Evolutionary conservation across 2,113 vertebrate species (phyloP).

Genomic region (Mirounga angustirostris): DNA sequence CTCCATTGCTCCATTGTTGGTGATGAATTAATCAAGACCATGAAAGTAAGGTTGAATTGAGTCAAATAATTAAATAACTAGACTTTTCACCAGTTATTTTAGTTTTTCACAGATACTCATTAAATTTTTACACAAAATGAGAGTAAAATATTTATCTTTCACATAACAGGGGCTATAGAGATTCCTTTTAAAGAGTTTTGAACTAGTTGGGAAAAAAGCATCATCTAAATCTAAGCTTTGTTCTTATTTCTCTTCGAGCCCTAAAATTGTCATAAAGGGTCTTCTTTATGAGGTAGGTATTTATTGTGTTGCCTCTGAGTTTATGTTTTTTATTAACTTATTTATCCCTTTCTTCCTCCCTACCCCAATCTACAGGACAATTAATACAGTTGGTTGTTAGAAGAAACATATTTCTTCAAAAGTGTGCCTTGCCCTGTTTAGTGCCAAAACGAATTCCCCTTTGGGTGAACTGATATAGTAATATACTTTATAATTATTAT

Average conservation of each 20-base stretch:
- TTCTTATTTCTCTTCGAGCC: not conserved
- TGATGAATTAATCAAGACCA: not conserved
- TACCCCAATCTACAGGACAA: not conserved
- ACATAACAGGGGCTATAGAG: not conserved
- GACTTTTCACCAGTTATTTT: not conserved
- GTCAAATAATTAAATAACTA: slow-evolving; percentile 12
- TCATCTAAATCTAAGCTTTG: not conserved
- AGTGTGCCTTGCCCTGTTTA: not conserved
- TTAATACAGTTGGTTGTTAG: not conserved
- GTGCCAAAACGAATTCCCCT: not conserved
- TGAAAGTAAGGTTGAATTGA: not conserved
- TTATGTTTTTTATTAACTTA: not conserved
- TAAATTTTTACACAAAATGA: not conserved
- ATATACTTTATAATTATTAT: slow-evolving; percentile 7
- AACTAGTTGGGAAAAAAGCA: not conserved
- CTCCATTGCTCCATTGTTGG: not conserved
- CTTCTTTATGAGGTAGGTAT: not conserved
- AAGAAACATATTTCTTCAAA: not conserved
- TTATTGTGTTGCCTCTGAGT: not conserved
- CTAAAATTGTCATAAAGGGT: not conserved
- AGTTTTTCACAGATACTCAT: slow-evolving; percentile 21
- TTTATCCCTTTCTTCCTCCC: not conserved
- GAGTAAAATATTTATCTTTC: slow-evolving; percentile 7
- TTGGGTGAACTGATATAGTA: not conserved
- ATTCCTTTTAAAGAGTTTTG: slow-evolving; percentile 7